Base-by-base conservation (phyloP, 2,888 invertebrate genomes). In the Pilophorus perplexus region DNA sequence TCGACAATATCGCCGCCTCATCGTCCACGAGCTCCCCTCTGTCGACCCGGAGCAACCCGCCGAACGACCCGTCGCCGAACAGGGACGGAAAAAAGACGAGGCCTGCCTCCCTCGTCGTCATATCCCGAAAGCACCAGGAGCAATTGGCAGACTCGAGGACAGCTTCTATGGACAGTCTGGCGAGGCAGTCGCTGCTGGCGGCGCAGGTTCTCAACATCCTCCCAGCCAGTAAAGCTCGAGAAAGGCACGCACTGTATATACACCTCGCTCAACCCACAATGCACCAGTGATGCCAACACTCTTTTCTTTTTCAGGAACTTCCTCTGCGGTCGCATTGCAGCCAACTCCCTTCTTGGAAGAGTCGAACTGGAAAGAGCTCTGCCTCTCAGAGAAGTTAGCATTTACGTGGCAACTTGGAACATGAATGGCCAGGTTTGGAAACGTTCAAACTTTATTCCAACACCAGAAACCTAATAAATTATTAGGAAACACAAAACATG, bases 321-420 rank as follows among this genome's bases (percentile, higher is more conserved):
- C 76, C 80, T 91, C 2, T 88, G 89, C 75, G 91, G 91, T 42
- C 83, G 88, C 72, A 80, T 90, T 66, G 90, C 90, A 40, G 86
- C 89, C 0, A 87, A 87, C 75, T 88, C 92, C 0, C 78, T 95
- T 42, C 79, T 95, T 46, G 94, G 95, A 0, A 83, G 89, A 1
- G 84, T 85, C 16, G 95, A 97, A 76, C 80, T 97, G 66, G 88
- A 89, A 73, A 86, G 91, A 76, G 88, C 90, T 46, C 84, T 96
- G 73, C 93, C 93, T 1, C 87, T 87, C 73, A 83, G 90, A 72
- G 89, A 91, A 78, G 83, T 94, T 0, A 88, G 85, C 71, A 85
- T 96, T 73, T 94, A 93, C 81, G 87, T 94, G 65, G 94, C 92
- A 4, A 74, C 74, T 5, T 97, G 96, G 95, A 97, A 97, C 76